These are phyloP conservation scores for Hydropsyche tenuis DNA, from an alignment of 1,140 invertebrate species.

Conservation along the genomic window DNA sequence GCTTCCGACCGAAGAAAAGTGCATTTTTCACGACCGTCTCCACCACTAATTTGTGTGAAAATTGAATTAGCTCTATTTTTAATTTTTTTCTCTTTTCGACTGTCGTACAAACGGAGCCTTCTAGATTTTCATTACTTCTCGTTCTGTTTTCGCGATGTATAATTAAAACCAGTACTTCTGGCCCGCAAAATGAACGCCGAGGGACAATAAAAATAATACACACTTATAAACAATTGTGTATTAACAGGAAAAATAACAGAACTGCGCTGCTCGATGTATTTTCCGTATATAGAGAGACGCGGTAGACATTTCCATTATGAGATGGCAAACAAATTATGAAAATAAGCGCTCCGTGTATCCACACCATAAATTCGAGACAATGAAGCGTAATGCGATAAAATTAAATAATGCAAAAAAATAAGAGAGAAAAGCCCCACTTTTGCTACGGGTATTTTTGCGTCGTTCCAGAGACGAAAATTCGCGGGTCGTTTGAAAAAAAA, in stretches of 20 bases:
- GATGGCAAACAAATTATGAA: conserved; percentile 47
- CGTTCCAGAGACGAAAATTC: too few species aligned
- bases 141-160: background rate
- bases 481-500: too few species aligned
- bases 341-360: conserved; percentile 41
- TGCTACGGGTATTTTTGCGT: background rate
- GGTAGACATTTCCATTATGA: conserved; percentile 43
- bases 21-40: background rate
- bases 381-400: conserved; percentile 45
- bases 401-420: background rate
- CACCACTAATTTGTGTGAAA: background rate
- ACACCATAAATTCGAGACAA: conserved; percentile 48
- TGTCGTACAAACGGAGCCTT: background rate
- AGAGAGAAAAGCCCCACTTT: conserved; percentile 25
- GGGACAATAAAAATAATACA: background rate
- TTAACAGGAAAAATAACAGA: background rate
- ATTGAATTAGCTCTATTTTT: background rate
- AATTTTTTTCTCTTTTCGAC: too few species aligned
- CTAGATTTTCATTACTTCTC: conserved; percentile 10
- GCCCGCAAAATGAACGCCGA: background rate
- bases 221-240: background rate
- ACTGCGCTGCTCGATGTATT: background rate
- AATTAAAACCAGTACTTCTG: conserved; percentile 5
- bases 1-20: too few species aligned
- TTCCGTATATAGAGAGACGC: background rate